Evolutionary conservation across 92 coral and sea anemone genomes (phyloP), one percentile per base, ranked within the genome.

Genomic region (Isaurus tuberculatus): DNA sequence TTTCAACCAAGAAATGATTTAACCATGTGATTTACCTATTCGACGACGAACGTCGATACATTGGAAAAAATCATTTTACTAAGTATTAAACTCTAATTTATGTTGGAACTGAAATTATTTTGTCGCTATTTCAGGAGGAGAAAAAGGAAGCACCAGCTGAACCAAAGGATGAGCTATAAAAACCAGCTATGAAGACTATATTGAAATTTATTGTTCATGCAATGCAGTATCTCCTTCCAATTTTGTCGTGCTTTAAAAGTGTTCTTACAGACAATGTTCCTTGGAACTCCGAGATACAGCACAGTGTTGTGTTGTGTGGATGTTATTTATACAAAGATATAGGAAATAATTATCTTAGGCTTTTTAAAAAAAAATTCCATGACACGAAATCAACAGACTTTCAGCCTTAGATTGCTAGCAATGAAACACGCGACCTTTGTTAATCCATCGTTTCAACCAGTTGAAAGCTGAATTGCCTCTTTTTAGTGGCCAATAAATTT

Each of bases 81-180:
- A 4, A 37, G 43, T 4, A 37, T 5, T 37, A 4, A 37, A 36
- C 42, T 36, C 3, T 8, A 36, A 36, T 8, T 36, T 36, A 36
- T 36, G 42, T 36, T 17, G 0, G 22, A 53, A 53, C 3, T 53
- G 6, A 19, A 34, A 43, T 43, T 36, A 19, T 51, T 29, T 10
- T 16, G 64, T 72, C n/a, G n/a, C n/a, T n/a, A n/a, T 49, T 80
- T 48, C 70, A 89, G 97, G 98, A 90, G 40, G 98, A 93, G 85
- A 90, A 91, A 85, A 93, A 89, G 32, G 98, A 92, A 72, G 98
- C 95, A 20, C 98, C 98, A 42, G 98, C 98, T n/a, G 98, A 93
- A 80, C 89, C 98, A 22, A 93, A 92, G 71, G 92, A 90, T 8
- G 98, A 95, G 65, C 90, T 95, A 71, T 95, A 95, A 91, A 51